phyloP scores from a whole-genome alignment of 2,888 invertebrate species.

The Oscheius myriophilus region DNA sequence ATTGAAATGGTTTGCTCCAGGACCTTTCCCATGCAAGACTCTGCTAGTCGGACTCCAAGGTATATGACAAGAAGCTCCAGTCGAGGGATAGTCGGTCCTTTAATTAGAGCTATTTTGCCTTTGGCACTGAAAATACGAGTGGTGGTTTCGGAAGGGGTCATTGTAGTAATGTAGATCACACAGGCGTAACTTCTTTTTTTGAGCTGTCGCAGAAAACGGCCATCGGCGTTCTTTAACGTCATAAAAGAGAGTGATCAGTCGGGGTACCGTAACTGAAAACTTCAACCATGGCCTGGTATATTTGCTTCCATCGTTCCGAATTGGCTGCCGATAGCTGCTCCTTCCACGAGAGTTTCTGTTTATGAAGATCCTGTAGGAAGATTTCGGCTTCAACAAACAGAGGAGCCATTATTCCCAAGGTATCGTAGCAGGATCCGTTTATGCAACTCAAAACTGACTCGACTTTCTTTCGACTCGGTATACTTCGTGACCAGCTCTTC shows the following conservation, averaged over 20 bases:
- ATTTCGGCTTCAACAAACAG: neutral
- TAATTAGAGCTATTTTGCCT: neutral
- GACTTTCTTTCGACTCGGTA: neutral
- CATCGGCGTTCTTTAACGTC: neutral
- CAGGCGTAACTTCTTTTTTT: neutral
- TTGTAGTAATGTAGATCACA: neutral
- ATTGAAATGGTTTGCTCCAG: neutral
- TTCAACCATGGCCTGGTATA: too few species aligned
- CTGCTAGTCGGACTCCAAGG: neutral
- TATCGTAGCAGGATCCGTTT: neutral
- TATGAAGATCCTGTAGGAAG: neutral
- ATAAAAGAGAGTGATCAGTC: neutral
- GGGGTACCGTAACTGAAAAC: too few species aligned
- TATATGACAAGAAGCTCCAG: neutral
- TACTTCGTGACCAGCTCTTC: conserved; percentile 8
- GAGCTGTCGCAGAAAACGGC: neutral
- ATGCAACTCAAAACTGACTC: neutral
- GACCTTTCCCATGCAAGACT: too few species aligned
- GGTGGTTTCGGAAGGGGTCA: neutral
- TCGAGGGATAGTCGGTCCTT: neutral
- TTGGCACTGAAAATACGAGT: neutral
- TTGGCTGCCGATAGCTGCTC: neutral
- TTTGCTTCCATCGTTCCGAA: neutral
- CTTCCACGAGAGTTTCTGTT: neutral
- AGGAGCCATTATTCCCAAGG: neutral